phyloP scores from a whole-genome alignment of 1,140 invertebrate species.

The Antheraea mylitta region DNA sequence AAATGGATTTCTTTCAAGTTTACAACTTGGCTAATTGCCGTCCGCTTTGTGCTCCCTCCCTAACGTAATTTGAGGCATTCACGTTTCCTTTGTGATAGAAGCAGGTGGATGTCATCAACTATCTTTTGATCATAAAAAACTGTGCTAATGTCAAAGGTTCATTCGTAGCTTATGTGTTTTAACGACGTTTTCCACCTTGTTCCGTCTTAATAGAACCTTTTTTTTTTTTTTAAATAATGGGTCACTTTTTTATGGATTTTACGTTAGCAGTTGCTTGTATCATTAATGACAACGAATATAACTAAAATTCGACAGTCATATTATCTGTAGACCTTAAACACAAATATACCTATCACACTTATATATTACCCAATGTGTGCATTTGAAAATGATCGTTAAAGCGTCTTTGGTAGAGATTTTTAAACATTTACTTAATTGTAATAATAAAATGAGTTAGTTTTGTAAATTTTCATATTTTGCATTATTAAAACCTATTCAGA shows the following conservation, averaged over 20 bases:
- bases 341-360: too few relatives aligned
- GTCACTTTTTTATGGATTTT: not conserved
- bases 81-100: conserved; percentile 4
- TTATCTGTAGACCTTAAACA: too few relatives aligned
- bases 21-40: conserved; percentile 38
- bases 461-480: too few relatives aligned
- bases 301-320: too few relatives aligned
- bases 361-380: too few relatives aligned
- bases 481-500: too few relatives aligned
- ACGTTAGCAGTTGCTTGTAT: too few relatives aligned
- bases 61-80: conserved; percentile 3
- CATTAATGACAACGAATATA: too few relatives aligned
- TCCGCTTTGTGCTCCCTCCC: conserved; percentile 26
- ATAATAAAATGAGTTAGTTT: too few relatives aligned
- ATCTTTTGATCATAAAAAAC: conserved; percentile 2
- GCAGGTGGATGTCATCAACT: conserved; percentile 3
- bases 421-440: too few relatives aligned
- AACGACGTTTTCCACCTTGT: not conserved
- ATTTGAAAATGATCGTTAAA: too few relatives aligned
- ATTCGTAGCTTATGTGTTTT: not conserved
- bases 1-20: conserved; percentile 47
- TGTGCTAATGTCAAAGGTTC: not conserved
- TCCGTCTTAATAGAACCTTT: not conserved
- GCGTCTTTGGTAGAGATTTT: too few relatives aligned
- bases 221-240: not conserved